Conservation (phyloP, 2,113 vertebrate genomes). For the Mandrillus leucophaeus region DNA sequence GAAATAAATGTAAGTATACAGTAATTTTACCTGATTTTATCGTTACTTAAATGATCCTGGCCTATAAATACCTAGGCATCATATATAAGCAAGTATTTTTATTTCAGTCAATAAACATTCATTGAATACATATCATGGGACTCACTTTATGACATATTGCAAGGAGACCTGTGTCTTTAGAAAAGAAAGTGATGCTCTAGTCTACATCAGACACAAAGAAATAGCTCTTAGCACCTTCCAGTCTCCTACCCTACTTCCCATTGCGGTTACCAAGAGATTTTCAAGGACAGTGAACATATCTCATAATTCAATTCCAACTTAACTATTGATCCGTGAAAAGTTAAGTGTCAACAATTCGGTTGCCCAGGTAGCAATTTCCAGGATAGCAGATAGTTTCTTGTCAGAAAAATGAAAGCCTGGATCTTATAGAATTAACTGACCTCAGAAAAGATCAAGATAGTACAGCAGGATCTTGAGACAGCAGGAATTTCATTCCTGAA, state of each 20-base stretch:
- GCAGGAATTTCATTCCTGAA: slow-evolving; percentile 28
- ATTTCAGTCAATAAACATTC: background rate
- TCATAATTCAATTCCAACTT: slow-evolving; percentile 57
- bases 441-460: slow-evolving; percentile 59
- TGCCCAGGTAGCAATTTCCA: slow-evolving; percentile 35
- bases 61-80: background rate
- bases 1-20: background rate
- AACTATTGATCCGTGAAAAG: slow-evolving; percentile 65
- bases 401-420: slow-evolving; percentile 47
- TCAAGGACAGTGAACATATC: slow-evolving; percentile 50
- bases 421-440: slow-evolving; percentile 62
- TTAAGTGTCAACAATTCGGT: slow-evolving; percentile 54
- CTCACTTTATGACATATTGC: background rate
- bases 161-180: background rate
- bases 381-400: slow-evolving; percentile 25
- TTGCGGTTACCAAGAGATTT: slow-evolving; percentile 38
- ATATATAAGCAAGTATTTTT: background rate
- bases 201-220: slow-evolving; percentile 44
- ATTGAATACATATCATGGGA: background rate
- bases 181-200: background rate
- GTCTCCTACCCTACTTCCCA: background rate
- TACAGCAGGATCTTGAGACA: slow-evolving; percentile 44
- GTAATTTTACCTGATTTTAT: background rate
- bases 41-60: slow-evolving; percentile 15
- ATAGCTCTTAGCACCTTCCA: slow-evolving; percentile 23